phyloP scores from a whole-genome alignment of 2,113 vertebrate species.

The Neopipo cinnamomea region DNA sequence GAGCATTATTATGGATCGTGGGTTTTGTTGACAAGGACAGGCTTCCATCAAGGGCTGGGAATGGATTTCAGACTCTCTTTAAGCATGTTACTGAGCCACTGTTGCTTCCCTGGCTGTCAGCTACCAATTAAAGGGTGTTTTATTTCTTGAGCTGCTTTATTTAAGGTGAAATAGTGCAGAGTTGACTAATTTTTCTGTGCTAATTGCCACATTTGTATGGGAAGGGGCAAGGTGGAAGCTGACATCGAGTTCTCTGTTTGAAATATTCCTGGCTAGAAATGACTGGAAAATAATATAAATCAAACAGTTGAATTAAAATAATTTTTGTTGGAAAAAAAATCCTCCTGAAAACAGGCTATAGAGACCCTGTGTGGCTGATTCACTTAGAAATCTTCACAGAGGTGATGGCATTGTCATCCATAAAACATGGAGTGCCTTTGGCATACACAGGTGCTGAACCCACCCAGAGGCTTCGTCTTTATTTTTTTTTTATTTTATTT shows the following conservation, averaged over 20 bases:
- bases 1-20: not conserved
- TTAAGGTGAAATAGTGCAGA: constrained; percentile 7
- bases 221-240: not conserved
- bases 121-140: not conserved
- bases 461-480: not conserved
- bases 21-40: not conserved
- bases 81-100: not conserved
- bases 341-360: not conserved
- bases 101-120: not conserved
- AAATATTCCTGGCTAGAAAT: not conserved
- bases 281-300: not conserved
- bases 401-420: not conserved
- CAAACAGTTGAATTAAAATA: not conserved
- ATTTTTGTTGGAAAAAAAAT: not conserved
- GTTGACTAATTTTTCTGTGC: constrained; percentile 14
- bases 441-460: not conserved
- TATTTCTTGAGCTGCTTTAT: constrained; percentile 34
- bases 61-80: not conserved
- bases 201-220: constrained; percentile 5
- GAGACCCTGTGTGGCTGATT: not conserved
- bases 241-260: not conserved
- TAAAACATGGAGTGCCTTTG: not conserved
- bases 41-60: not conserved
- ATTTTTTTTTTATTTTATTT: too few relatives aligned
- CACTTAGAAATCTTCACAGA: not conserved